phyloP scores from a whole-genome alignment of 2,888 invertebrate genomes.

The Chalcosyrphus nemorum region DNA sequence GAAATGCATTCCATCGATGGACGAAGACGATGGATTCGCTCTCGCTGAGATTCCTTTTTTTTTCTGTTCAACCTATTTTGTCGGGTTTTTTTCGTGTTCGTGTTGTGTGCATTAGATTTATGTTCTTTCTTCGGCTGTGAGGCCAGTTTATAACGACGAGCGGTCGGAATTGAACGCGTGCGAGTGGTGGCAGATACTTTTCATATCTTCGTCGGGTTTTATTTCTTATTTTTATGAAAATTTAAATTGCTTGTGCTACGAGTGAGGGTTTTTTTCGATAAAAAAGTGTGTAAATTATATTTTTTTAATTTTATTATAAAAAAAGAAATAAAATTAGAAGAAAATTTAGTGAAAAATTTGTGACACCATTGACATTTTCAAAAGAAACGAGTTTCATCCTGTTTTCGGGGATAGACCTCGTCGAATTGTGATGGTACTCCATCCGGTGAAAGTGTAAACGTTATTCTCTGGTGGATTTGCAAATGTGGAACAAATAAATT shows the following conservation, averaged over 20 bases:
- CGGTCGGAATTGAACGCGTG: conserved; percentile 69
- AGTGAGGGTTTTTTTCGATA: conserved; percentile 4
- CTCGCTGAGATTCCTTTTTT: conserved; percentile 66
- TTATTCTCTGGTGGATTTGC: conserved; percentile 30
- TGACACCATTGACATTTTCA: conserved; percentile 31
- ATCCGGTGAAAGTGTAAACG: conserved; percentile 64
- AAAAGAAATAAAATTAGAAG: neutral
- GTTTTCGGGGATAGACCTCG: conserved; percentile 20
- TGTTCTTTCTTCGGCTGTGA: conserved; percentile 51
- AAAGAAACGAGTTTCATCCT: conserved; percentile 54
- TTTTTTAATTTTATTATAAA: neutral
- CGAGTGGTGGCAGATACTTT: conserved; percentile 33
- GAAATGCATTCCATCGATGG: conserved; percentile 70
- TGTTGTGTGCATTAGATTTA: conserved; percentile 69
- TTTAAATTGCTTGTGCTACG: neutral
- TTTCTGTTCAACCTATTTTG: neutral
- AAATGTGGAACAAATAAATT: conserved; percentile 45
- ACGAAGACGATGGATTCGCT: conserved; percentile 66
- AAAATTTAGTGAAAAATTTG: neutral
- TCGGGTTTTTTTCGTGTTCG: neutral
- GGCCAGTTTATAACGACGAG: conserved; percentile 70
- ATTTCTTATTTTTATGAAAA: neutral
- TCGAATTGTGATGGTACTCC: conserved; percentile 36
- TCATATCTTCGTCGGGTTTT: conserved; percentile 22
- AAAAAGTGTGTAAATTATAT: neutral